Conservation (phyloP, 2,888 invertebrate species). For the Pandemis corylana region DNA sequence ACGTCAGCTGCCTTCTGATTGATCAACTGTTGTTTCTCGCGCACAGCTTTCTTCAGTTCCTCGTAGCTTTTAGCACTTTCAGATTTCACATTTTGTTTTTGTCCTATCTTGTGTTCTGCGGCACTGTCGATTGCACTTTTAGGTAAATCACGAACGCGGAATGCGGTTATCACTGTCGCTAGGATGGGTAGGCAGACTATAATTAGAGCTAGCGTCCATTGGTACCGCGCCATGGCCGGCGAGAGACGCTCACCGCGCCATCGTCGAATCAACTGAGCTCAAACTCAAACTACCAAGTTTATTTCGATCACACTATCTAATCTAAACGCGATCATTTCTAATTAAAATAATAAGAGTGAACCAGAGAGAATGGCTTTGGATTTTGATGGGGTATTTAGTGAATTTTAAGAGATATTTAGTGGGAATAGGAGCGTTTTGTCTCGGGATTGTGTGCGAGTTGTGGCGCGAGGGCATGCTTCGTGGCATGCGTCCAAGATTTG, state of each 20-base stretch:
- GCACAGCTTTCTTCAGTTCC: conserved; percentile 63
- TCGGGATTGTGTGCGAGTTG: conserved; percentile 87
- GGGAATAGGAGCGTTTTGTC: conserved; percentile 70
- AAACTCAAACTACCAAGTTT: conserved; percentile 64
- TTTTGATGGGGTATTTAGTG: conserved; percentile 59
- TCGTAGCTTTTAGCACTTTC: conserved; percentile 71
- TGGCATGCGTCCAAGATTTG: conserved; percentile 78
- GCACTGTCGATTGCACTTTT: conserved; percentile 66
- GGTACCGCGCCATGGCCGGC: conserved; percentile 79
- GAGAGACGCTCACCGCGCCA: conserved; percentile 77
- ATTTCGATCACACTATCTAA: conserved; percentile 65
- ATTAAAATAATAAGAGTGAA: conserved; percentile 23
- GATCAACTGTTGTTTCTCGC: conserved; percentile 62
- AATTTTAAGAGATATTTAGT: conserved; percentile 60
- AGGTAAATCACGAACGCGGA: conserved; percentile 80
- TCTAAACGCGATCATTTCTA: conserved; percentile 51
- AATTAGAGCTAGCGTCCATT: conserved; percentile 80
- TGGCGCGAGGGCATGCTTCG: conserved; percentile 84
- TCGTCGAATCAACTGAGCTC: conserved; percentile 73
- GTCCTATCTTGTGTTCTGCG: conserved; percentile 63
- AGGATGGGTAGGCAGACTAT: conserved; percentile 77
- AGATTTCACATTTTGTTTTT: conserved; percentile 70
- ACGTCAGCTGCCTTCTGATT: conserved; percentile 57
- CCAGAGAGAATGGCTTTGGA: conserved; percentile 41
- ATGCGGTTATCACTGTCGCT: conserved; percentile 82